Percentiles rank a stretch among this genome's conserved stretches.
Evolutionary conservation across 2,797 vertebrate genomes (phyloP).

Genomic region (Zalophus californianus): DNA sequence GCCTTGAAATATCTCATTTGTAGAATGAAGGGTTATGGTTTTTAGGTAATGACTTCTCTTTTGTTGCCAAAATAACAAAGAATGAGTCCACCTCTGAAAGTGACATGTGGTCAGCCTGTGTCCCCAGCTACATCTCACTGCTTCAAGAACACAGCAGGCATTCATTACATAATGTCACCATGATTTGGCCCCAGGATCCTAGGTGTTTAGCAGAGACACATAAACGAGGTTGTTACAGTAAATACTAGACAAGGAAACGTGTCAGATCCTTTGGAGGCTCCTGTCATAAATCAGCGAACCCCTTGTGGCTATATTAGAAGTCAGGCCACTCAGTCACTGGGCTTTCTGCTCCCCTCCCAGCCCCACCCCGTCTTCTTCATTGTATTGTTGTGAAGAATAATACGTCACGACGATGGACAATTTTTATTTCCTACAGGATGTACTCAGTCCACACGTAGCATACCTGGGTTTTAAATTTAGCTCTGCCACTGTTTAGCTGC

Average conservation of each 20-base stretch:
- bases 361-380: background rate
- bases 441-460: background rate
- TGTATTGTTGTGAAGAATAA: background rate
- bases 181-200: background rate
- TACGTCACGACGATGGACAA: background rate
- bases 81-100: background rate
- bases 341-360: background rate
- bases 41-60: background rate
- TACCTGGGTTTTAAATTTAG: background rate
- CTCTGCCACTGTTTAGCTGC: background rate
- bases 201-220: background rate
- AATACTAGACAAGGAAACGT: background rate
- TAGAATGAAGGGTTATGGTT: slow-evolving; percentile 6
- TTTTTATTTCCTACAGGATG: background rate
- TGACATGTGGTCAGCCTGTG: background rate
- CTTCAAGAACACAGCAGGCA: background rate
- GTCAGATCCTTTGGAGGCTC: background rate
- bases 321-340: background rate
- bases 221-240: background rate
- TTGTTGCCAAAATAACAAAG: background rate
- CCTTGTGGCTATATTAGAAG: background rate
- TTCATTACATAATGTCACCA: background rate
- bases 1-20: background rate
- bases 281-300: background rate
- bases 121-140: background rate